Base-by-base conservation (phyloP, 2,113 vertebrate species). In the Lota lota region DNA sequence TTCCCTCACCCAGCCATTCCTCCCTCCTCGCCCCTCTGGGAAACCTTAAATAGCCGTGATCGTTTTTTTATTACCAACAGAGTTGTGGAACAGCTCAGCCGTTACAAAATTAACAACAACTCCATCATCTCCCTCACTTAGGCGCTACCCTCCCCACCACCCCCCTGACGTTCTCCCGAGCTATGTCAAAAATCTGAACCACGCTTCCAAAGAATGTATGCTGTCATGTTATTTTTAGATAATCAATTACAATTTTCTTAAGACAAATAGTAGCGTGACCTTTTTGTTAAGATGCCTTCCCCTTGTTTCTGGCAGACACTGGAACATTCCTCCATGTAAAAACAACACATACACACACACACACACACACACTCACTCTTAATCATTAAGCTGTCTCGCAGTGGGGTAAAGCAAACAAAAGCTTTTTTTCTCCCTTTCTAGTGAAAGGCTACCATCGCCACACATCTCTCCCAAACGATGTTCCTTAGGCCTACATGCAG, bases 51-150 rank as follows among this genome's bases (percentile, higher is more conserved):
- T 84, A 85, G 73, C 78, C 53, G 0, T 6, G 53, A 56, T 56
- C 53, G 74, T 67, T 76, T 28, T 83, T 87, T 88, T 86, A 88
- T 85, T 81, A 68, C 76, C 72, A 85, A 72, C 81, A 79, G 72
- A 82, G 69, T 2, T 1, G 53, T 51, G 68, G 61, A 77, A 72
- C 59, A 74, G 76, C 61, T 78, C 47, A n/a, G 63, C 68, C 53
- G 77, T 74, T 79, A 82, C 73, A 76, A 56, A 47, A 14, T 47
- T 5, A 47, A 47, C 40, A 47, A 14, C 40, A 47, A 47, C 10
- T 10, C 40, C 40, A 33, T 33, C 28, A 33, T 7, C 28, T 33
- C 28, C 40, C 40, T 47, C 40, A 10, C 7, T 14, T 8, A 47
- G 28, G 28, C 7, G 28, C 28, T 33, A 33, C 28, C 7, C 28